These are phyloP conservation scores for Tapera naevia DNA, from an alignment of 2,797 vertebrate genomes.

Conservation along the genomic window DNA sequence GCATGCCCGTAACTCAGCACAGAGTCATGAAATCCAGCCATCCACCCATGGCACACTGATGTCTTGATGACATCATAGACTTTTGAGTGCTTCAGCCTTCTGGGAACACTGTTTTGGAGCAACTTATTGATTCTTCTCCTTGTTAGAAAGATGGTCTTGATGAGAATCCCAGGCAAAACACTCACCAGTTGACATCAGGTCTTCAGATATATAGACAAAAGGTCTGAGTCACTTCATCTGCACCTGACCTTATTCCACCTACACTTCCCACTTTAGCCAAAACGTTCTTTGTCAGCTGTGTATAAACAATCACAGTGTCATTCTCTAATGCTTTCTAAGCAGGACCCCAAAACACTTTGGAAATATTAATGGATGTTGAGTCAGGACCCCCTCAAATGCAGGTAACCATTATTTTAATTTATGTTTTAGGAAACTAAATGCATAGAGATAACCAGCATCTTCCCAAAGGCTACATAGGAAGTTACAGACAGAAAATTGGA, in stretches of 20 bases:
- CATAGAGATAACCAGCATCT: neutral
- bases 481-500: neutral
- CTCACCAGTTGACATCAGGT: neutral
- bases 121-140: neutral
- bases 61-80: slow-evolving; percentile 11
- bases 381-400: neutral
- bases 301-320: neutral
- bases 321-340: neutral
- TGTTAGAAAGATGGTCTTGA: neutral
- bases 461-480: neutral
- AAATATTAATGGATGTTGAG: neutral
- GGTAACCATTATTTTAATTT: neutral
- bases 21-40: slow-evolving; percentile 30
- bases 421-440: neutral
- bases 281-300: neutral
- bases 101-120: neutral
- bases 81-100: slow-evolving; percentile 38
- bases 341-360: neutral
- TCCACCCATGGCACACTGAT: slow-evolving; percentile 7
- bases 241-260: slow-evolving; percentile 21
- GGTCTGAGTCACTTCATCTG: slow-evolving; percentile 17
- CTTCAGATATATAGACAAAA: neutral
- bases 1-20: slow-evolving; percentile 25
- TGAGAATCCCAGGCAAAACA: neutral
- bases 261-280: neutral